Evolutionary conservation across 2,797 vertebrate species (phyloP), one percentile per base, ranked within the genome.

Genomic region (Peromyscus nudipes): DNA sequence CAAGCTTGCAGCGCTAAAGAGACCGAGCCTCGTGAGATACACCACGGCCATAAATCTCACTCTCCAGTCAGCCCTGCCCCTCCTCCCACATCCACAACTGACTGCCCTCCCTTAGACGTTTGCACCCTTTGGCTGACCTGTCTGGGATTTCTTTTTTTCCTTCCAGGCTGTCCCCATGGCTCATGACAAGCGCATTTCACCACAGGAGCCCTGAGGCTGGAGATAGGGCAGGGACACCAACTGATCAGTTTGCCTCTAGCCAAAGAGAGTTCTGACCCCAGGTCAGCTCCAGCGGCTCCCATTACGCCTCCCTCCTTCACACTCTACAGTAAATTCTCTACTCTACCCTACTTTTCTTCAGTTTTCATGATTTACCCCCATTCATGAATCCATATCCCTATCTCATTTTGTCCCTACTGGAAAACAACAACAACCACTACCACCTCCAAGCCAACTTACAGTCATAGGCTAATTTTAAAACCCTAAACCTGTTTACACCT

Each of bases 131-230:
- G 40, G 80, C 71, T 67, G 69, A 95, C 64, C 46, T 6, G 1
- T 40, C 21, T 69, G 67, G 34, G 76, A 80, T 92, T 93, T 96
- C 81, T 87, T 55, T 75, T 81, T 92, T 55, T 52, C 43, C 81
- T 94, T 92, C 82, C 83, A 86, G 55, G 57, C 25, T 94, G 62
- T 77, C 79, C 65, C 34, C 73, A 37, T 79, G 83, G 73, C 83
- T 97, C 79, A 67, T 46, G 93, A 62, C 92, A 69, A 69, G 23
- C 52, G n/a, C 60, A 88, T 94, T 89, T 96, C 76, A 85, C 55
- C 76, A 46, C 11, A 34, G 10, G 65, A 89, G 52, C 43, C 25
- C 27, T 75, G 52, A 69, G 65, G 25, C 80, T 71, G 25, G 37
- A 79, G 62, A 71, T 31, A 7, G 12, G 57, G 73, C 40, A 93